Base-by-base conservation (phyloP, 2,888 invertebrate species). In the Cinara cedri region DNA sequence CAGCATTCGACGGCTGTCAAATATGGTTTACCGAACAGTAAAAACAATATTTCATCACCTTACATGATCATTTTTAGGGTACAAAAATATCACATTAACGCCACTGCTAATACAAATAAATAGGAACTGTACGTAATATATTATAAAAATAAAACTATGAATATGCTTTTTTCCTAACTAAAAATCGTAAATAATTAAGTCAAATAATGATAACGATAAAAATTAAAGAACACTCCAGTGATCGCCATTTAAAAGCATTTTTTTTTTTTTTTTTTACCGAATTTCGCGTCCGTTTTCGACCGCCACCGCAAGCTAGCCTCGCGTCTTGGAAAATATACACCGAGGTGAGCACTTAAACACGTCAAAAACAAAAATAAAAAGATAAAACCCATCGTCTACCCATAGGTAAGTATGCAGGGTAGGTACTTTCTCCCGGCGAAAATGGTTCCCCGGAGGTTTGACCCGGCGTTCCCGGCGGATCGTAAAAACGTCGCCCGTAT, bases 401-500 rank as follows among this genome's bases (percentile, higher is more conserved):
- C 6, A 34, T 34, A 4, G 34, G 3, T 34, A 34, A 34, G 19
- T 1, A 54, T n/a, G n/a, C n/a, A n/a, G n/a, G 8, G 19, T 19
- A 54, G 8, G 51, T 51, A 51, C 51, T 63, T 19, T 44, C 19
- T 14, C 3, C 13, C 44, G n/a, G 3, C 49, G 49, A 46, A 57
- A 71, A 74, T n/a, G n/a, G 34, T 62, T 63, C 62, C 72, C 62
- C 21, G 26, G 60, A 46, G 60, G n/a, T 49, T 63, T 21, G 21
- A 51, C 21, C 51, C 34, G 34, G 34, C 54, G 68, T 54, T 54
- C 68, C 70, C 54, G 54, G 42, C 34, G 54, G 42, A 55, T 63
- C 62, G 34, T 74, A 63, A 74, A 74, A 74, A 19, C 42, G 60
- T 72, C 72, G 55, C 60, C 72, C 44, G 9, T n/a, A n/a, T n/a